Conservation (phyloP, 2,797 vertebrate genomes). For the Poeciliopsis presidionis region DNA sequence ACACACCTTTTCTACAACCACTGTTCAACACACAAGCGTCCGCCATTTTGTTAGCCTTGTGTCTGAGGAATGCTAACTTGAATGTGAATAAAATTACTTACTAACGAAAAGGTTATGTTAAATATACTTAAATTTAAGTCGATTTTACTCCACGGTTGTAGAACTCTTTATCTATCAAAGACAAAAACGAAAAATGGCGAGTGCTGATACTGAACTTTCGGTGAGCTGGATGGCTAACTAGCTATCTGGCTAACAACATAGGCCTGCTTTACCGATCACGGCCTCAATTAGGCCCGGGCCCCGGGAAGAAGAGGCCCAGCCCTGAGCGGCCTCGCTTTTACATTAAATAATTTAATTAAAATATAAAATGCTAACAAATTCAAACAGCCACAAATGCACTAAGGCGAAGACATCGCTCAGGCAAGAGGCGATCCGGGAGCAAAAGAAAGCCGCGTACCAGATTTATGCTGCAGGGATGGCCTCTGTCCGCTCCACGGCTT, state of each 20-base stretch:
- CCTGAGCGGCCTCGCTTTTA: slow-evolving; percentile 68
- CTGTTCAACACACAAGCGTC: slow-evolving; percentile 54
- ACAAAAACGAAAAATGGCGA: not conserved
- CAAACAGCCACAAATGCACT: slow-evolving; percentile 30
- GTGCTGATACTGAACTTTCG: not conserved
- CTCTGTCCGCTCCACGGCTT: slow-evolving; percentile 77
- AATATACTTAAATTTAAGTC: not conserved
- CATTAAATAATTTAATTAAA: slow-evolving; percentile 58
- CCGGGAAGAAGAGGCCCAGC: slow-evolving; percentile 74
- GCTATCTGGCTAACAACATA: slow-evolving; percentile 43
- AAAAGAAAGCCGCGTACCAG: slow-evolving; percentile 73
- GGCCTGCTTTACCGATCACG: slow-evolving; percentile 62
- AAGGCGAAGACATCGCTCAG: slow-evolving; percentile 25
- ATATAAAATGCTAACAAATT: slow-evolving; percentile 59
- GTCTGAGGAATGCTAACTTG: slow-evolving; percentile 51
- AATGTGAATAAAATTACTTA: slow-evolving; percentile 18
- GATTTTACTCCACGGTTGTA: not conserved
- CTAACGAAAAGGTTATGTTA: not conserved
- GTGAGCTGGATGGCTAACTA: slow-evolving; percentile 7
- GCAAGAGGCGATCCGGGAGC: slow-evolving; percentile 26
- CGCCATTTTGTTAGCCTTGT: slow-evolving; percentile 81
- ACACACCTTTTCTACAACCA: slow-evolving; percentile 41
- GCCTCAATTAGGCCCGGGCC: slow-evolving; percentile 75
- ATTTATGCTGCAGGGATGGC: slow-evolving; percentile 78
- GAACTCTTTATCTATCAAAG: fast-evolving